These are phyloP conservation scores for Ichneumon xanthorius DNA, from an alignment of 2,888 invertebrate genomes.

Conservation along the genomic window DNA sequence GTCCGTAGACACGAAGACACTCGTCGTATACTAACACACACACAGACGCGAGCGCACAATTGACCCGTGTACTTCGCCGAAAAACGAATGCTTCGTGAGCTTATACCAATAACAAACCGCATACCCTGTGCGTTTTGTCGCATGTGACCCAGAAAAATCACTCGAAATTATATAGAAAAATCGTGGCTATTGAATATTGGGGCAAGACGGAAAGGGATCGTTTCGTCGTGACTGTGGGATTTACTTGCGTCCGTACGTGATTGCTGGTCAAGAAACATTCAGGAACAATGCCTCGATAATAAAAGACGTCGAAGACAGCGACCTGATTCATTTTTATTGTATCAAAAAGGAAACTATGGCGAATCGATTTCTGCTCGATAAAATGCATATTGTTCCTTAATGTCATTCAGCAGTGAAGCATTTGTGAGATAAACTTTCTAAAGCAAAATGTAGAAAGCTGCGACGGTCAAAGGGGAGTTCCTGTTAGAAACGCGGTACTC, in stretches of 20 bases:
- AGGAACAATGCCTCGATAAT: background rate
- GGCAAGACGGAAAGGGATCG: background rate
- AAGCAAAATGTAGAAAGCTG: background rate
- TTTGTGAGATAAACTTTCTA: background rate
- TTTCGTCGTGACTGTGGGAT: constrained; percentile 16
- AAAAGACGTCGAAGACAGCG: background rate
- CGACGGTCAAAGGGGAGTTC: background rate
- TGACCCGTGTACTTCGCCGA: background rate
- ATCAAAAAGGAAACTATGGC: background rate
- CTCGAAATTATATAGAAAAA: background rate
- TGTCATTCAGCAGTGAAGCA: background rate
- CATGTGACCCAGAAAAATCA: constrained; percentile 7
- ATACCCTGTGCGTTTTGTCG: background rate
- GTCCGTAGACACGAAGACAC: background rate
- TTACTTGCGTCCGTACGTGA: constrained; percentile 3
- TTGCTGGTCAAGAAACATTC: constrained; percentile 19
- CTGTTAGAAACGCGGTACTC: background rate
- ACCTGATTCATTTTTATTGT: background rate
- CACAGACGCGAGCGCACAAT: background rate
- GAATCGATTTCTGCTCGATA: background rate
- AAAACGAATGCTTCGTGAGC: constrained; percentile 3
- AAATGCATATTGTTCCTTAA: background rate
- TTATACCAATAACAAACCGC: constrained; percentile 8
- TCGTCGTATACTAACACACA: background rate
- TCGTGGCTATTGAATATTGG: background rate